Evolutionary conservation across 2,113 vertebrate species (phyloP).

Genomic region (Crotalus horridus): DNA sequence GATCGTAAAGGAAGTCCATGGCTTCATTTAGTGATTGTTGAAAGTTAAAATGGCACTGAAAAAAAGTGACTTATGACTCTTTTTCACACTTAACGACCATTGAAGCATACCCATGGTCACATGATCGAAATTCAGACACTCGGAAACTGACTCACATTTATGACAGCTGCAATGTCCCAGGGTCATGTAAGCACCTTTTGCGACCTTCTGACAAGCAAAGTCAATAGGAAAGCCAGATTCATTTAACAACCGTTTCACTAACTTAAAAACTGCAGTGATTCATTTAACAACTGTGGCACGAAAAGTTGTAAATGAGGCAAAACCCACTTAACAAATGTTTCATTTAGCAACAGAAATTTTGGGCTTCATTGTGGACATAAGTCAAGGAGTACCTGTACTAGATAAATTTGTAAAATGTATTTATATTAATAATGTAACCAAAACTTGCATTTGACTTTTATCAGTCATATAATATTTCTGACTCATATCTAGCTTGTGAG

Average conservation of each 20-base stretch:
- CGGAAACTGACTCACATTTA: too few species aligned
- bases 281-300: background rate
- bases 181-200: too few species aligned
- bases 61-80: background rate
- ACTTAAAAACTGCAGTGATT: background rate
- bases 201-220: background rate
- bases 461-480: background rate
- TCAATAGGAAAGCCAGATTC: background rate
- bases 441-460: background rate
- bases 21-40: background rate
- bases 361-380: background rate
- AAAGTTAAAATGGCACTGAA: background rate
- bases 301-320: background rate
- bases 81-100: background rate
- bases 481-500: background rate
- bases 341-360: background rate
- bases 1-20: background rate
- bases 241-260: background rate
- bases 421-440: background rate
- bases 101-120: background rate
- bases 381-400: background rate
- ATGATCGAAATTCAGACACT: background rate
- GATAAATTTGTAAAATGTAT: background rate
- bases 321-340: background rate
- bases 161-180: too few species aligned